These are phyloP conservation scores for Gracilinanus agilis DNA, from an alignment of 2,113 vertebrate species.

Conservation along the genomic window DNA sequence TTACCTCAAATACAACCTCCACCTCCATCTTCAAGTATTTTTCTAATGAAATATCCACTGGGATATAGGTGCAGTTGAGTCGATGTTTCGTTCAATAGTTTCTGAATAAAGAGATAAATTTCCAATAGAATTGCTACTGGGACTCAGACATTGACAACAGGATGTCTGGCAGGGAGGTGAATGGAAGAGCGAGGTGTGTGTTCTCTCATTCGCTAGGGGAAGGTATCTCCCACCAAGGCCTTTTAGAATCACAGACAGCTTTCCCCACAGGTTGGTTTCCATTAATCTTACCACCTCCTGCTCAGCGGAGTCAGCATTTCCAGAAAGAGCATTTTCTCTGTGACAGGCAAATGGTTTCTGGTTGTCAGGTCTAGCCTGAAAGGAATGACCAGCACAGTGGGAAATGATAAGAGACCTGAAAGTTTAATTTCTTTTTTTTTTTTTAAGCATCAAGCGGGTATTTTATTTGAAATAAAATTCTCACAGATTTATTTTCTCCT, in stretches of 20 bases:
- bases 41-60: conserved; percentile 29
- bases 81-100: conserved; percentile 59
- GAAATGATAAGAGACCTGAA: conserved; percentile 54
- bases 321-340: conserved; percentile 53
- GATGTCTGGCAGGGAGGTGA: conserved; percentile 11
- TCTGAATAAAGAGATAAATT: conserved; percentile 76
- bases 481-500: conserved; percentile 64
- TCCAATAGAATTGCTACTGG: background rate
- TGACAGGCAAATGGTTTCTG: conserved; percentile 28
- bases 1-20: conserved; percentile 38
- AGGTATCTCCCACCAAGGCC: background rate
- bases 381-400: conserved; percentile 50
- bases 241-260: conserved; percentile 26
- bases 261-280: conserved; percentile 28
- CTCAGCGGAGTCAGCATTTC: conserved; percentile 64
- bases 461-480: conserved; percentile 61
- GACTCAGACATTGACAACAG: conserved; percentile 7
- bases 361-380: background rate
- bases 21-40: conserved; percentile 15
- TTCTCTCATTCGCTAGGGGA: background rate
- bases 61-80: conserved; percentile 37
- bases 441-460: conserved; percentile 60
- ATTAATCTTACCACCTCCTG: conserved; percentile 69
- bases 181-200: background rate
- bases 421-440: background rate